Conservation (phyloP, 2,797 vertebrate genomes). For the Thamnophis elegans region DNA sequence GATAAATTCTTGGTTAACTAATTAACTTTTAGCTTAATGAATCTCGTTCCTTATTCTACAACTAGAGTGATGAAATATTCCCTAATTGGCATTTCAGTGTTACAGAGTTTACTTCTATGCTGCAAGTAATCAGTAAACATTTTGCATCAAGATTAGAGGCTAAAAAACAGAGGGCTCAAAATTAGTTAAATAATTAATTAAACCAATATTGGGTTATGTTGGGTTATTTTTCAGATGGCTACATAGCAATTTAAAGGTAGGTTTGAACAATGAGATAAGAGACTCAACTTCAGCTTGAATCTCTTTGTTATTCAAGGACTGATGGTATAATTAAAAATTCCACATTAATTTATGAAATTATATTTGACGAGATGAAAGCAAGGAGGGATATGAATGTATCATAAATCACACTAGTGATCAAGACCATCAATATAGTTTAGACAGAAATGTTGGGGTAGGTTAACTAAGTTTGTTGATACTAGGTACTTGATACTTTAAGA, state of each 20-base stretch:
- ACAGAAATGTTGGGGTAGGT: background rate
- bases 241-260: background rate
- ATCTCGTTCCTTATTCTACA: constrained; percentile 66
- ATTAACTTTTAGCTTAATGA: constrained; percentile 75
- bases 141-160: background rate
- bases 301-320: background rate
- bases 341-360: background rate
- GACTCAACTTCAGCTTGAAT: background rate
- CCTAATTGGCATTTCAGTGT: constrained; percentile 60
- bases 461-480: background rate
- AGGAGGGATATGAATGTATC: background rate
- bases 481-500: too few species aligned
- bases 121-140: constrained; percentile 37
- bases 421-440: background rate
- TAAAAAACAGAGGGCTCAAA: background rate
- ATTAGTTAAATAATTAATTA: background rate
- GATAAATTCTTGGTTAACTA: constrained; percentile 69
- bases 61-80: constrained; percentile 53
- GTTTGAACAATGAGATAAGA: background rate
- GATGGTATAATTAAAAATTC: background rate
- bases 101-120: constrained; percentile 50
- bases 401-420: background rate
- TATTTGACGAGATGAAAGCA: background rate
- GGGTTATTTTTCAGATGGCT: background rate
- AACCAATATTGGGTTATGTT: background rate